Conservation (phyloP, 2,888 invertebrate genomes). For the Conomelus anceps region DNA sequence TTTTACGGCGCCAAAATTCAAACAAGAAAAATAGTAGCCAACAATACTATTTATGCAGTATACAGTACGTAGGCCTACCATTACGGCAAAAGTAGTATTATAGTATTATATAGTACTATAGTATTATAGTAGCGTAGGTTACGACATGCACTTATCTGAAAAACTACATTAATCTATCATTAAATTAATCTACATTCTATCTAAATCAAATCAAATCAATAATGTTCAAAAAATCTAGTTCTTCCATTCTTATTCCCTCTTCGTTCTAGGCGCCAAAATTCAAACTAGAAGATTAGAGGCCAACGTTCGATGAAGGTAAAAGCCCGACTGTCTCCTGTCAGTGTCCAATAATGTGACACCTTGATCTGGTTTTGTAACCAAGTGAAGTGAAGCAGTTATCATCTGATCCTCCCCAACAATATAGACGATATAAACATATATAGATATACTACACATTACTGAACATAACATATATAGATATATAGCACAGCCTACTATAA, state of each 20-base stretch:
- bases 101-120: no score
- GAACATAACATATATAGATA: no score
- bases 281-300: not conserved
- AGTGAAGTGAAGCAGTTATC: not conserved
- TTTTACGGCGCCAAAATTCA: no score
- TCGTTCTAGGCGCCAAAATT: not conserved
- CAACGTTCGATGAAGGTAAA: not conserved
- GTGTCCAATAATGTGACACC: not conserved
- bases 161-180: no score
- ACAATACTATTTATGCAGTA: no score
- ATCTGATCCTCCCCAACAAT: not conserved
- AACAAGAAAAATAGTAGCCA: no score
- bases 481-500: not conserved
- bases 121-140: no score
- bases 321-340: not conserved
- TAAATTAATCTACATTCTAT: no score
- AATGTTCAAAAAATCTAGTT: not conserved
- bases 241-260: not conserved
- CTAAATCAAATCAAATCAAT: not conserved
- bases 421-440: not conserved
- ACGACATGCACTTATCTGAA: no score
- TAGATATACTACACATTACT: no score
- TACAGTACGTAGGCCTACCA: no score
- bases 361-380: not conserved
- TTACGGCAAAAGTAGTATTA: no score